Base-by-base conservation (phyloP, 1,140 invertebrate species). In the Forficula auricularia region DNA sequence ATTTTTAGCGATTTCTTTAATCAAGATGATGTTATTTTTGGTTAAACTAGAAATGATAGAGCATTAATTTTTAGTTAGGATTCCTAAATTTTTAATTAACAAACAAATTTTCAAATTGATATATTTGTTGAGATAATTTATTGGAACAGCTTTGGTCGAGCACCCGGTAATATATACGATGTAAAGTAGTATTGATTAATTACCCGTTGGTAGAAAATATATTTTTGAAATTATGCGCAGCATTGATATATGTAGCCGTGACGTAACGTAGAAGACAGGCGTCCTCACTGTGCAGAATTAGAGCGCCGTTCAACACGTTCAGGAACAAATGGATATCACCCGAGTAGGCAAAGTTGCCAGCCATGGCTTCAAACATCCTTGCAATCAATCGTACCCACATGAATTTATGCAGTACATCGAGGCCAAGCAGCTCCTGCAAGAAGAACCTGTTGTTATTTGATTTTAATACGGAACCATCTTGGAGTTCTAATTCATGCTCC, bases 311-410 rank as follows among this genome's bases (percentile, higher is more conserved):
- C 14, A 99, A 68, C 1, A 98, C 95, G 65, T 97, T 98, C 10
- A 99, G 66, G 54, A 99, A 98, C 22, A 99, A 62, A 59, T 95
- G 90, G 37, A 99, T 88, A 58, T 99, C 95, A 31, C 86, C 82
- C 0, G 91, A 94, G 58, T 95, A 96, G 1, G 90, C 91, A 57
- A 98, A 97, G 56, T 98, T 96, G 12, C 87, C 87, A 3, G 89
- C 88, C 90, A 98, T 98, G 0, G 89, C 89, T 64, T 92, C 88
- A 58, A 98, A 98, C 90, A 99, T 95, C 37, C 89, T 73, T 0
- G 85, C 81, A 50, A 98, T 92, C 15, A 98, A 64, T 48, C 90
- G 81, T 1, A 94, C 86, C 95, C 95, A 99, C 74, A 91, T 90
- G 55, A 95, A 94, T 63, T 98, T 98, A 60, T 99, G 94, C 46